phyloP scores from a whole-genome alignment of 1,140 invertebrate species.

The Heterodera schachtii region DNA sequence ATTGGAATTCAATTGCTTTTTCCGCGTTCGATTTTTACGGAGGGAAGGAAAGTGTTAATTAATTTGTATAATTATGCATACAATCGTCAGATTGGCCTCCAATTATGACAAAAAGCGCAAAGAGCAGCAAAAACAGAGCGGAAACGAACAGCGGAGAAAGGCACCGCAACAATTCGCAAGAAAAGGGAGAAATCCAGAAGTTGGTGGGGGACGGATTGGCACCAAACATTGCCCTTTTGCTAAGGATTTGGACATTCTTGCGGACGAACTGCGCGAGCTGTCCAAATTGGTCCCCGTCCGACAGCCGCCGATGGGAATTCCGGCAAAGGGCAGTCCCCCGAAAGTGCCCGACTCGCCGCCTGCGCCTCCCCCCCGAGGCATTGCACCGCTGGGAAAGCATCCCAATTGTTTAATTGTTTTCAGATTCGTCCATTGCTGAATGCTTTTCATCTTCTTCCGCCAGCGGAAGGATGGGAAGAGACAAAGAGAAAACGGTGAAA shows the following conservation, averaged over 20 bases:
- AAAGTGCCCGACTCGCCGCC: constrained; percentile 70
- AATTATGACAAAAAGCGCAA: constrained; percentile 60
- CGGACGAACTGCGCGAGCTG: constrained; percentile 59
- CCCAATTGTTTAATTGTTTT: not conserved
- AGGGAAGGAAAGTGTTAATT: too few relatives aligned
- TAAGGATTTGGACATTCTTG: constrained; percentile 60
- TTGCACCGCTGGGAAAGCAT: not conserved
- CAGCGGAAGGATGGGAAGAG: not conserved
- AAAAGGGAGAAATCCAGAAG: constrained; percentile 50
- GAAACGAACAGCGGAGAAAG: constrained; percentile 30
- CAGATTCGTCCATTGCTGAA: constrained; percentile 29
- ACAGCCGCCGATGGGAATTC: not conserved
- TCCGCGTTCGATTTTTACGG: not conserved
- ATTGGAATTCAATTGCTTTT: not conserved
- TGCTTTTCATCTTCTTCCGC: not conserved
- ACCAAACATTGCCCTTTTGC: not conserved
- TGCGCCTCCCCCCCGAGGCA: constrained; percentile 74
- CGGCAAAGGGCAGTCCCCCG: constrained; percentile 9
- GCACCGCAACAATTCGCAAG: constrained; percentile 24
- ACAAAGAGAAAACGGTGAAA: not conserved
- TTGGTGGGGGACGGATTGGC: constrained; percentile 17
- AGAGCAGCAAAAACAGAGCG: constrained; percentile 40
- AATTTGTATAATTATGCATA: too few relatives aligned
- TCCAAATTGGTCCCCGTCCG: constrained; percentile 29
- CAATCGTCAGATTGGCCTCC: constrained; percentile 35